Evolutionary conservation across 2,113 vertebrate genomes (phyloP).

Genomic region (Cyprinus carpio): DNA sequence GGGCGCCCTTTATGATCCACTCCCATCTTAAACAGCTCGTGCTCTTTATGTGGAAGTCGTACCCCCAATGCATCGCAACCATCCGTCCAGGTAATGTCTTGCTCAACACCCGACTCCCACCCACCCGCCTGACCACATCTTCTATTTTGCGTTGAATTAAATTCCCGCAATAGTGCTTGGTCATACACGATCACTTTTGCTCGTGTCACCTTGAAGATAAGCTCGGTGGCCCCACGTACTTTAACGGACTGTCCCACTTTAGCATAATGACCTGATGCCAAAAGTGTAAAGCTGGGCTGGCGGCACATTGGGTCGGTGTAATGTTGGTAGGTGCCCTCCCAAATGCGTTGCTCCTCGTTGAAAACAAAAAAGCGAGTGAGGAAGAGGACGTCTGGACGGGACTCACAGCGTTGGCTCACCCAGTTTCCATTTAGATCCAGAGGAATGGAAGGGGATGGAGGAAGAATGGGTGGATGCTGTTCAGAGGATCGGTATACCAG

Average conservation of each 20-base stretch:
- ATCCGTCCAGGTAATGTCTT: constrained; percentile 81
- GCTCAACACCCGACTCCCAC: constrained; percentile 80
- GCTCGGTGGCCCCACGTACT: constrained; percentile 78
- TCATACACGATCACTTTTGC: constrained; percentile 80
- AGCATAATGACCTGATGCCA: constrained; percentile 79
- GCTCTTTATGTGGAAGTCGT: constrained; percentile 87
- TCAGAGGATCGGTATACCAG: constrained; percentile 79
- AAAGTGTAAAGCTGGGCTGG: constrained; percentile 83
- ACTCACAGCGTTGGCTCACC: constrained; percentile 84
- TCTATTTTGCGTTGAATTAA: constrained; percentile 76
- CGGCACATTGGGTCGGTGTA: constrained; percentile 84
- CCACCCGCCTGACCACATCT: constrained; percentile 76
- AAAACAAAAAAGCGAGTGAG: constrained; percentile 86
- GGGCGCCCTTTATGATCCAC: constrained; percentile 72
- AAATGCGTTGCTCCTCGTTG: constrained; percentile 72
- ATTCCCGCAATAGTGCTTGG: constrained; percentile 68
- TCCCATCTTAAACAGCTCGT: constrained; percentile 86
- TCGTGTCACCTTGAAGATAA: constrained; percentile 82
- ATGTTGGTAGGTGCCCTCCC: constrained; percentile 86
- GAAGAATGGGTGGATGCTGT: constrained; percentile 79
- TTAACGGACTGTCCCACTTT: constrained; percentile 74
- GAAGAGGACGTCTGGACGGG: constrained; percentile 84
- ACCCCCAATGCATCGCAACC: constrained; percentile 85
- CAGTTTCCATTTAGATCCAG: constrained; percentile 79
- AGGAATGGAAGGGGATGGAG: constrained; percentile 46